Percentiles rank a stretch among this genome's conserved stretches.
Conservation (phyloP, 1,140 invertebrate genomes). For the Drosophila burlai region DNA sequence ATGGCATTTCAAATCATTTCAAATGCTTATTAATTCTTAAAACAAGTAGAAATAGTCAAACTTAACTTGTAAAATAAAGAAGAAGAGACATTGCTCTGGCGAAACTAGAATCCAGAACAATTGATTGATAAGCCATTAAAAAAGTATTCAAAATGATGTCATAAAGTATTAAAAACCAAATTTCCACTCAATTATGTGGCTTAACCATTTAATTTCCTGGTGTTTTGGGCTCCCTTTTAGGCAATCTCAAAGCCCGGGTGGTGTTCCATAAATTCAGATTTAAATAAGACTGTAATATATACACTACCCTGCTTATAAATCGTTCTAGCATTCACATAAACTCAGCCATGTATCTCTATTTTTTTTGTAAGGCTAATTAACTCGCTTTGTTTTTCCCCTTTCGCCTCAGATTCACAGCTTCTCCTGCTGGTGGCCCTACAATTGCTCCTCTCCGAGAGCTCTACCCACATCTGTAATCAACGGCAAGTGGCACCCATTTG, state of each 20-base stretch:
- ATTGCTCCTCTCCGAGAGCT: background rate
- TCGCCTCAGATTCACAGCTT: background rate
- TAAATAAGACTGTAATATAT: background rate
- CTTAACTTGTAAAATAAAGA: too few species aligned
- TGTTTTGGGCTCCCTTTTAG: background rate
- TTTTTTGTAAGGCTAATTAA: slow-evolving; percentile 5
- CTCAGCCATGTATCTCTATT: background rate
- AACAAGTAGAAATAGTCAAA: background rate
- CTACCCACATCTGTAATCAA: background rate
- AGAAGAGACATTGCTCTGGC: too few species aligned
- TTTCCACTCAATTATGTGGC: too few species aligned
- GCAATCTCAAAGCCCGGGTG: background rate
- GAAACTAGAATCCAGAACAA: too few species aligned
- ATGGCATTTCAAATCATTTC: background rate
- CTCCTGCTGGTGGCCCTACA: background rate
- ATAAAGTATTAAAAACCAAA: too few species aligned
- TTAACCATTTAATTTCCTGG: background rate
- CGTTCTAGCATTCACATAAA: background rate
- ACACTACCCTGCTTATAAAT: background rate
- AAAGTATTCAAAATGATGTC: too few species aligned
- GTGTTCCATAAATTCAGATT: too few species aligned
- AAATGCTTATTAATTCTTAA: too few species aligned
- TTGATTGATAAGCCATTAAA: too few species aligned
- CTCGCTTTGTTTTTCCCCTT: background rate
- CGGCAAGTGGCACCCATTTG: slow-evolving; percentile 20